Percentiles rank a stretch among this genome's conserved stretches.
Conservation (phyloP, 2,888 invertebrate genomes). For the Omphaloscelis lunosa region DNA sequence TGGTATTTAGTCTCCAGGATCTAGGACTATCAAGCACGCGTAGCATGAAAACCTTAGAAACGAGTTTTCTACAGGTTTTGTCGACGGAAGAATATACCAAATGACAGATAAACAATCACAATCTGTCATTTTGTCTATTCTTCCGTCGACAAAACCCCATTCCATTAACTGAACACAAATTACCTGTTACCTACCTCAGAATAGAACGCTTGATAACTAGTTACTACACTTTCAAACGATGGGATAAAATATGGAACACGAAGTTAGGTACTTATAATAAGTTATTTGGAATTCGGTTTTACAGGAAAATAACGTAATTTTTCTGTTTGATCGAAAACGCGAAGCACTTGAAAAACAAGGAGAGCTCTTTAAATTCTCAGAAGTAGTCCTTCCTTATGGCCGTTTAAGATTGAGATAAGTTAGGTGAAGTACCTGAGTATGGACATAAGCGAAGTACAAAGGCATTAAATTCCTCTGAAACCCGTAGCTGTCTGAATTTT, state of each 20-base stretch:
- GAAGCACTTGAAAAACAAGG: background rate
- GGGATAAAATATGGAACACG: background rate
- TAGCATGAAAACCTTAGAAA: too few species aligned
- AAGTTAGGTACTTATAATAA: background rate
- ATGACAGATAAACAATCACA: too few species aligned
- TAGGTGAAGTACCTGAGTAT: slow-evolving; percentile 16
- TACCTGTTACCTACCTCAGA: background rate
- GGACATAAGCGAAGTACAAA: slow-evolving; percentile 20
- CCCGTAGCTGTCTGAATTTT: background rate
- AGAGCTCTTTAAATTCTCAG: slow-evolving; percentile 2
- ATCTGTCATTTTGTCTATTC: too few species aligned
- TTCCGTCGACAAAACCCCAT: background rate
- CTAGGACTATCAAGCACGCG: background rate
- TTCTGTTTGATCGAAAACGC: slow-evolving; percentile 19
- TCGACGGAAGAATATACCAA: too few species aligned
- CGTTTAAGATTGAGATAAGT: slow-evolving; percentile 4
- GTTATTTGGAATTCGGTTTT: background rate
- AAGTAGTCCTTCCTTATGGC: background rate
- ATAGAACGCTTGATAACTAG: background rate
- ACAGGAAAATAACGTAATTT: background rate
- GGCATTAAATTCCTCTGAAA: slow-evolving; percentile 14
- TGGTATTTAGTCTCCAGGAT: background rate
- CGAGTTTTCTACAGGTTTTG: too few species aligned
- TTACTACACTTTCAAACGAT: background rate
- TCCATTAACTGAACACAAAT: background rate